These are phyloP conservation scores for Marmota flaviventris DNA, from an alignment of 2,113 vertebrate genomes.

Conservation along the genomic window DNA sequence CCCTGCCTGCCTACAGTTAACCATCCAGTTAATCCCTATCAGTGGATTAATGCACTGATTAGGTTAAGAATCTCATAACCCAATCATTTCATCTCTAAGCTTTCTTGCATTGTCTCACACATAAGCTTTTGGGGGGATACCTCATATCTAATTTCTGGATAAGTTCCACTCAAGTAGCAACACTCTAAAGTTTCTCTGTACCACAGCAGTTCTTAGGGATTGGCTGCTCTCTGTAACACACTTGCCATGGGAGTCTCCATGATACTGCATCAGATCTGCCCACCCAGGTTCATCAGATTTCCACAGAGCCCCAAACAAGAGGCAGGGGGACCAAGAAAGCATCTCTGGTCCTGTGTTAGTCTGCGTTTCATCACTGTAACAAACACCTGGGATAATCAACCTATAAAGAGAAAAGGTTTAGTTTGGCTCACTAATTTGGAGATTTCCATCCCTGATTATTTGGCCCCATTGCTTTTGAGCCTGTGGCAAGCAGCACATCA, in stretches of 20 bases:
- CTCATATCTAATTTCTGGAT: background rate
- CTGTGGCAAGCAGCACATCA: background rate
- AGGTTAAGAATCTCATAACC: no score
- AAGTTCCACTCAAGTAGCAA: background rate
- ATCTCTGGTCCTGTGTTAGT: background rate
- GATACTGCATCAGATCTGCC: background rate
- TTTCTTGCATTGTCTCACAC: no score
- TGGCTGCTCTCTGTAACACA: background rate
- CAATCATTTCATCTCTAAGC: no score
- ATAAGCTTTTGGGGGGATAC: no score
- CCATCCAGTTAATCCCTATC: no score
- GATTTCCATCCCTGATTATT: background rate
- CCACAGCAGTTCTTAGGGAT: background rate
- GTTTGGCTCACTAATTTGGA: background rate
- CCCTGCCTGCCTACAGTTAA: no score
- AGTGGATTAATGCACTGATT: no score
- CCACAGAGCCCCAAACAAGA: background rate
- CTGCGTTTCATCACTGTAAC: background rate
- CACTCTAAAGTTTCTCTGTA: background rate
- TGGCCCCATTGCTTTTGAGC: background rate
- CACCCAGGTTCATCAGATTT: background rate
- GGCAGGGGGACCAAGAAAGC: background rate
- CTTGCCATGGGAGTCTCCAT: background rate
- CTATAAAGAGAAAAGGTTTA: background rate
- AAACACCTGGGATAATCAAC: background rate